phyloP scores from a whole-genome alignment of 1,140 invertebrate genomes.

The Whitmania pigra region DNA sequence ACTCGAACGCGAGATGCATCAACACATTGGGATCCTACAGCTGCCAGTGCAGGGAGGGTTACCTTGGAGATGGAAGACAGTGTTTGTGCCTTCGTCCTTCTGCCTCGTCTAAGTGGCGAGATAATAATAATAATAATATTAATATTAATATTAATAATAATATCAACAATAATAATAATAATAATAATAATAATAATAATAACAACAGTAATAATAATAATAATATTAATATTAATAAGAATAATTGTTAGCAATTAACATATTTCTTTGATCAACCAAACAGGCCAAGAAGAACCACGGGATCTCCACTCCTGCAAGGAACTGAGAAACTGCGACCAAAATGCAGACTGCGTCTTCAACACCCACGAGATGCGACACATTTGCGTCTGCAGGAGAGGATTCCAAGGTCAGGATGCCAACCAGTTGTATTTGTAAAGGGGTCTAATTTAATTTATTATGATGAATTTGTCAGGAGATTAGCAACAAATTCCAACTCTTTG shows the following conservation, averaged over 20 bases:
- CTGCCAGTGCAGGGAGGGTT: conserved; percentile 67
- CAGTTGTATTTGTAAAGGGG: too few species aligned
- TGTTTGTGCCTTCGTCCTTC: conserved; percentile 24
- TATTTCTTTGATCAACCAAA: not conserved
- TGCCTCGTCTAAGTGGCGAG: not conserved
- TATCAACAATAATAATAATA: too few species aligned
- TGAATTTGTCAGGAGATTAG: too few species aligned
- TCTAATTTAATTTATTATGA: too few species aligned
- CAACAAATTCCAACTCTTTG: too few species aligned
- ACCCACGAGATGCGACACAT: conserved; percentile 27
- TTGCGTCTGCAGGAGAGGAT: conserved; percentile 38
- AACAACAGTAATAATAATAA: too few species aligned
- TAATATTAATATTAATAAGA: too few species aligned
- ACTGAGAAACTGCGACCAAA: conserved; percentile 35
- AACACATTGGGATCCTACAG: conserved; percentile 58
- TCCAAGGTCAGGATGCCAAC: conserved; percentile 27
- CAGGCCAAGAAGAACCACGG: conserved; percentile 58
- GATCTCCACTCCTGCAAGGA: conserved; percentile 44
- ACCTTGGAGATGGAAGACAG: conserved; percentile 58
- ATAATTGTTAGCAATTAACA: not conserved
- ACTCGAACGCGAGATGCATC: conserved; percentile 21
- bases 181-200: too few species aligned
- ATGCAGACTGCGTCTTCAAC: conserved; percentile 35
- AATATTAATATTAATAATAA: too few species aligned
- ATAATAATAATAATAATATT: not conserved